Base-by-base conservation (phyloP, 2,113 vertebrate species). In the Suricata suricatta region DNA sequence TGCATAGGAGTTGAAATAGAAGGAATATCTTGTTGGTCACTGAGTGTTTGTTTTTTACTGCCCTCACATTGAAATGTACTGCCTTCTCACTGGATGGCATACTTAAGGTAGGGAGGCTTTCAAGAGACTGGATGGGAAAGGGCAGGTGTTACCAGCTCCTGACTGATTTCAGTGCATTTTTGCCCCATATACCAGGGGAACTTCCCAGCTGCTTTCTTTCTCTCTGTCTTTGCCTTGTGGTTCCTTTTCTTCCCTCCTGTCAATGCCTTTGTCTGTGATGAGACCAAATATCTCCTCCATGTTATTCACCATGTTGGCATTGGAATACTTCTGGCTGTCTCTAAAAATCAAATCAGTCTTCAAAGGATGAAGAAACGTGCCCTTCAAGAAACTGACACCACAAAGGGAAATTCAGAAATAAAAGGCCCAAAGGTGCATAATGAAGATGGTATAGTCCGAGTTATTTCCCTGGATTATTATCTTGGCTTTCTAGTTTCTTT, bases 351-450 rank as follows among this genome's bases (percentile, higher is more conserved):
- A 74, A 85, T 41, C 21, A 50, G 0, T 71, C 33, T 79, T 82
- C 57, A 85, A 93, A 95, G 33, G 52, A 35, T 85, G 29, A 80
- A 50, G 66, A 52, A 52, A 21, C 0, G 1, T 50, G 85, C 15
- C 86, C 10, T 52, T 86, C 19, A 68, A 85, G 82, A 21, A 88
- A 50, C 66, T 72, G 33, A 35, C 35, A 57, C 72, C 33, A 47
- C 52, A 38, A 60, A 84, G 74, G 16, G 88, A 96, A 91, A 81
- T 81, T 68, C 44, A 91, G 83, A 93, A 90, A 71, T 38, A 52
- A 77, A 74, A 88, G 25, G 15, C 63, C 31, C 77, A 50, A 50
- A 57, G 33, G 41, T 38, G 3, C 9, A 29, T 15, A 64, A 90
- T 71, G 25, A 87, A 66, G 60, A 91, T 31, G 16, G 50, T 71